phyloP scores from a whole-genome alignment of 2,888 invertebrate species.

The Branchinecta sandiegonensis region DNA sequence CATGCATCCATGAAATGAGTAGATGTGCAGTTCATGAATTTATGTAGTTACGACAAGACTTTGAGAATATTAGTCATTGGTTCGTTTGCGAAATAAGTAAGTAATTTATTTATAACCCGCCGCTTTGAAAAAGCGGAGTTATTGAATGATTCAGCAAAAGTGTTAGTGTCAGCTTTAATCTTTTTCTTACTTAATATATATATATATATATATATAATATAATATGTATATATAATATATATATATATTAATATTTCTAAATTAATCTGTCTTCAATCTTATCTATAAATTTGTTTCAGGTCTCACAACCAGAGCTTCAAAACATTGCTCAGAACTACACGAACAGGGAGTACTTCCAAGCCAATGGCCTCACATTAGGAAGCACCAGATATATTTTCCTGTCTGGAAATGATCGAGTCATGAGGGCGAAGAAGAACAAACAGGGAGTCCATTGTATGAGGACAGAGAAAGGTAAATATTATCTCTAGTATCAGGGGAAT shows the following conservation, averaged over 20 bases:
- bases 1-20: too few relatives aligned
- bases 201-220: background rate
- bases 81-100: too few relatives aligned
- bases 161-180: too few relatives aligned
- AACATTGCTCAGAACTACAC: conserved; percentile 81
- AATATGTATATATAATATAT: background rate
- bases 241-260: too few relatives aligned
- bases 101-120: too few relatives aligned
- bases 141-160: too few relatives aligned
- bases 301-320: conserved; percentile 78
- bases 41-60: too few relatives aligned
- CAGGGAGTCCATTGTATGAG: conserved; percentile 92
- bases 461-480: conserved; percentile 64
- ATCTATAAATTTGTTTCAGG: conserved; percentile 48
- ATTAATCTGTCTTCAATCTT: too few relatives aligned
- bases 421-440: conserved; percentile 84
- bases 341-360: conserved; percentile 73
- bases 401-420: conserved; percentile 82
- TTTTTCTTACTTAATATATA: background rate
- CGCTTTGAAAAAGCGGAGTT: too few relatives aligned
- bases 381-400: conserved; percentile 87
- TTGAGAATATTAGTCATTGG: too few relatives aligned
- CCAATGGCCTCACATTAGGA: conserved; percentile 78
- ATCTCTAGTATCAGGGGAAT: too few relatives aligned
- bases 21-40: too few relatives aligned